A percentile compares a stretch with the other conserved stretches of the same genome.
phyloP scores from a whole-genome alignment of 2,797 vertebrate genomes.

The Apogon talboti region DNA sequence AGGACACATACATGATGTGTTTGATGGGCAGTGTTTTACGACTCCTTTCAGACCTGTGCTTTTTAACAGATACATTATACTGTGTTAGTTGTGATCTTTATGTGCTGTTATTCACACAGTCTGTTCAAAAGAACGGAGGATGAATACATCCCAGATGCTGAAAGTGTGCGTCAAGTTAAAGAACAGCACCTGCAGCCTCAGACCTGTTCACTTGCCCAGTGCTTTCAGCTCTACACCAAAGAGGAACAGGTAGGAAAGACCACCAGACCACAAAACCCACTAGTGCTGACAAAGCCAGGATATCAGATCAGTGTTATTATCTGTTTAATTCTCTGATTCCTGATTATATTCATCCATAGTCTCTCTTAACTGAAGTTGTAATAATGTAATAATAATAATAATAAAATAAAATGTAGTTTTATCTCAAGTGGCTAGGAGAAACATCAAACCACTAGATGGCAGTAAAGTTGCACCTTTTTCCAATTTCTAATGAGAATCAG shows the following conservation, averaged over 20 bases:
- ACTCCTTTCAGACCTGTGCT: constrained; percentile 4
- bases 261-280: too few relatives aligned
- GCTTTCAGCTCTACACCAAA: constrained; percentile 99
- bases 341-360: too few relatives aligned
- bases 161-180: constrained; percentile 93
- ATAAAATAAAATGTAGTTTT: too few relatives aligned
- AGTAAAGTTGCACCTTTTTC: too few relatives aligned
- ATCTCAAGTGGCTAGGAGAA: too few relatives aligned
- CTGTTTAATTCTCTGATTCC: too few relatives aligned
- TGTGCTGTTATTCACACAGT: constrained; percentile 76
- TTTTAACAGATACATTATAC: constrained; percentile 23
- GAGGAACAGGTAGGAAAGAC: constrained; percentile 91
- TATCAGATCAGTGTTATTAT: too few relatives aligned
- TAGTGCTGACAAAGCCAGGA: too few relatives aligned
- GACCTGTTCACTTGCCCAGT: constrained; percentile 95
- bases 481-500: too few relatives aligned
- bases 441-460: too few relatives aligned
- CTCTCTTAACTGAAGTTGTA: too few relatives aligned
- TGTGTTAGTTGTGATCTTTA: constrained; percentile 24
- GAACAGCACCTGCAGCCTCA: constrained; percentile 97
- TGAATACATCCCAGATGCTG: constrained; percentile 96
- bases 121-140: constrained; percentile 96
- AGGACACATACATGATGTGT: neutral
- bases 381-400: too few relatives aligned
- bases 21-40: constrained; percentile 12